Percentiles rank a stretch among this genome's conserved stretches.
Conservation (phyloP, 2,113 vertebrate genomes). For the Cepphus grylle region DNA sequence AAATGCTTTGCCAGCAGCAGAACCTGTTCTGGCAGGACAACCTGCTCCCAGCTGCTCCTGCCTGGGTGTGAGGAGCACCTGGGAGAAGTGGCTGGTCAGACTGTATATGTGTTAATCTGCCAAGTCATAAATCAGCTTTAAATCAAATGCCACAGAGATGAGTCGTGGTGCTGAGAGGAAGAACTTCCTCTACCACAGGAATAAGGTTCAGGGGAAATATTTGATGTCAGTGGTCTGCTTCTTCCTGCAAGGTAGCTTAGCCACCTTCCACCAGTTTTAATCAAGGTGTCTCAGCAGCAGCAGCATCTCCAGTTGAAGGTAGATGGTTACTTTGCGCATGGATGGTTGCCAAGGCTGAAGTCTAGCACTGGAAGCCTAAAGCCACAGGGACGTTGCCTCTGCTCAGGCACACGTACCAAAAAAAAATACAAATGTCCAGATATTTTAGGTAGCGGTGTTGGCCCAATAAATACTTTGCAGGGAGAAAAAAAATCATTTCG, state of each 20-base stretch:
- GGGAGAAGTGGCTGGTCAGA: not conserved
- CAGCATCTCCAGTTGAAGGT: not conserved
- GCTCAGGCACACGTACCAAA: not conserved
- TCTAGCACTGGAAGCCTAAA: not conserved
- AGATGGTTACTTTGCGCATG: accelerated
- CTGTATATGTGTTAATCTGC: not conserved
- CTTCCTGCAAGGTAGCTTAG: not conserved
- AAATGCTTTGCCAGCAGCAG: not conserved
- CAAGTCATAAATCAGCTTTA: not conserved
- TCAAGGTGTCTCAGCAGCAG: not conserved
- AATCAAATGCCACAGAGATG: not conserved
- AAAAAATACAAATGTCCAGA: not conserved
- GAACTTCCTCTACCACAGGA: not conserved
- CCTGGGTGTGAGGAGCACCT: not conserved
- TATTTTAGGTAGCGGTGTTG: not conserved
- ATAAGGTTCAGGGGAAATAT: not conserved
- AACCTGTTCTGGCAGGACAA: not conserved
- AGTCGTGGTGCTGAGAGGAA: not conserved
- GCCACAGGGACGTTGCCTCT: not conserved
- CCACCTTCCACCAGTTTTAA: not conserved
- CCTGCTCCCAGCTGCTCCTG: not conserved
- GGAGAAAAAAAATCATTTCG: not conserved
- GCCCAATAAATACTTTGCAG: not conserved
- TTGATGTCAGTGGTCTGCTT: not conserved
- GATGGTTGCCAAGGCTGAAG: not conserved